Percentiles rank a stretch among this genome's conserved stretches.
Conservation (phyloP, 2,888 invertebrate species). For the Apotomis capreana region DNA sequence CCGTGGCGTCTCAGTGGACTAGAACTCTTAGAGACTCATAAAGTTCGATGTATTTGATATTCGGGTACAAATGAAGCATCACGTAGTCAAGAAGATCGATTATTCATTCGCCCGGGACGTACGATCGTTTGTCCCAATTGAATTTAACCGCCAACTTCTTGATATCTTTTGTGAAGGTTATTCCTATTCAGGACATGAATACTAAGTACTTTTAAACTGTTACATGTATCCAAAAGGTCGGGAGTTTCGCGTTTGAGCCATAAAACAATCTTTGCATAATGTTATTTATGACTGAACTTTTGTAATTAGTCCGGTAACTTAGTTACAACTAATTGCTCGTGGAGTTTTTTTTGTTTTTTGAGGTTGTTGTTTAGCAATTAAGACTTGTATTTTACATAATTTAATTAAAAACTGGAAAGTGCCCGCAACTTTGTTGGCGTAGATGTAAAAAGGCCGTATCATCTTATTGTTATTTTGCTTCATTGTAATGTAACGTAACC, state of each 20-base stretch:
- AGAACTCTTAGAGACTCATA: too few relatives aligned
- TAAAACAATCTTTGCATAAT: conserved; percentile 4
- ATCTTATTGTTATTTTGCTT: too few relatives aligned
- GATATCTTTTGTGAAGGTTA: conserved; percentile 8
- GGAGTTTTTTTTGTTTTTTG: conserved; percentile 9
- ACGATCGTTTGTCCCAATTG: conserved; percentile 16
- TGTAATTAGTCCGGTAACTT: conserved; percentile 16
- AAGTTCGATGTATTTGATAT: too few relatives aligned
- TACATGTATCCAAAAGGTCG: conserved; percentile 3
- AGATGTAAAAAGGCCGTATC: too few relatives aligned
- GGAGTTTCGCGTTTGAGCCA: conserved; percentile 2
- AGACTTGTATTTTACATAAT: not conserved
- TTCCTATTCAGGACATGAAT: conserved; percentile 4
- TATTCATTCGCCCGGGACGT: conserved; percentile 7
- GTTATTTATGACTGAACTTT: conserved; percentile 23
- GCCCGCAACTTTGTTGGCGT: too few relatives aligned
- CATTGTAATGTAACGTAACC: too few relatives aligned
- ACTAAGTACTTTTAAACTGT: conserved; percentile 19
- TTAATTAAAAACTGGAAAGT: not conserved
- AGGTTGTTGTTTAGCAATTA: not conserved
- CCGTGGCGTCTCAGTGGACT: too few relatives aligned
- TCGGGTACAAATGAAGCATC: not conserved
- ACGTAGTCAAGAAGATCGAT: conserved; percentile 8
- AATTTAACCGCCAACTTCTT: conserved; percentile 24
- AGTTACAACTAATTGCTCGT: conserved; percentile 18